Percentiles rank a stretch among this genome's conserved stretches.
phyloP scores from a whole-genome alignment of 2,888 invertebrate species.

The Folsomia candida region DNA sequence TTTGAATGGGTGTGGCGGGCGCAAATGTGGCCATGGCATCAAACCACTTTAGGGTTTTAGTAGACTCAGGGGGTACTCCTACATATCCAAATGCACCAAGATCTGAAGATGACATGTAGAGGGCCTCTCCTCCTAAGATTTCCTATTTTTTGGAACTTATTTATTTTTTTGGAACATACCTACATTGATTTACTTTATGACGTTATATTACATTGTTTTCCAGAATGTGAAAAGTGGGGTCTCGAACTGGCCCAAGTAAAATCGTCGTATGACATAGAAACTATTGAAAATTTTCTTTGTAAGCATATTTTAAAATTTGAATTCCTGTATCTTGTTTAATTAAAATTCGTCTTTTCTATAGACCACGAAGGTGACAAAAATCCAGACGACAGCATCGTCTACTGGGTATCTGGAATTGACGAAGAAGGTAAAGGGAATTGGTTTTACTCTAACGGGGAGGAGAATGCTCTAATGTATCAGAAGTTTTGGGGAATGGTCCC shows the following conservation, averaged over 20 bases:
- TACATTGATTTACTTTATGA: too few relatives aligned
- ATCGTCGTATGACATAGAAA: neutral
- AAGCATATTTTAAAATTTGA: neutral
- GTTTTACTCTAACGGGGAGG: neutral
- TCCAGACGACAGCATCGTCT: neutral
- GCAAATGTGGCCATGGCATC: too few relatives aligned
- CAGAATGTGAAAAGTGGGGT: neutral
- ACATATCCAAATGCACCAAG: too few relatives aligned
- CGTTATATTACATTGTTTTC: too few relatives aligned
- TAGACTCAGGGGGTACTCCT: too few relatives aligned
- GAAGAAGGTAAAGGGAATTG: neutral
- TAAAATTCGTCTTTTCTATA: neutral
- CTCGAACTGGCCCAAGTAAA: neutral
- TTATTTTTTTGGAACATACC: too few relatives aligned
- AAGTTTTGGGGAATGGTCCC: neutral
- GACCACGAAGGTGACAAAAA: neutral
- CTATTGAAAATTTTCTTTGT: neutral
- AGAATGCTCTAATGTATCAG: neutral
- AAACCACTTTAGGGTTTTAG: too few relatives aligned
- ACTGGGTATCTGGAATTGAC: neutral
- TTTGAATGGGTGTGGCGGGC: too few relatives aligned
- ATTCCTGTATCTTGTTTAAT: too few relatives aligned
- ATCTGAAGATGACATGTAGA: too few relatives aligned
- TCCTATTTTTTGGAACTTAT: too few relatives aligned
- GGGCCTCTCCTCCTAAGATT: too few relatives aligned